Evolutionary conservation across 2,113 vertebrate species (phyloP).

Genomic region (Corythornis vintsioides): DNA sequence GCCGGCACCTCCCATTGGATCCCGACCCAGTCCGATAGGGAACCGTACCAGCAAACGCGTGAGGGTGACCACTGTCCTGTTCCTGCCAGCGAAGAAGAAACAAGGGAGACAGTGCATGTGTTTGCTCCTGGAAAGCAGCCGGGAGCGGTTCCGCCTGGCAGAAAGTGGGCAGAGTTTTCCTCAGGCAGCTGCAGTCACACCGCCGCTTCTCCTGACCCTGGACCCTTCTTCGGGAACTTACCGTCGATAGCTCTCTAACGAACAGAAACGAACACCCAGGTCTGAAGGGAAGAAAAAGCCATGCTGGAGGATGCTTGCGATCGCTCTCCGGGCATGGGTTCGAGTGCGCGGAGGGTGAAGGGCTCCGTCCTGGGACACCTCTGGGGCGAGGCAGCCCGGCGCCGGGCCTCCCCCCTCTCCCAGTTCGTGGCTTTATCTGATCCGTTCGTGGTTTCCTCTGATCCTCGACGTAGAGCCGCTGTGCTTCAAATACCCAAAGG

Average conservation of each 20-base stretch:
- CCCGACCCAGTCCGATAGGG: rapidly evolving
- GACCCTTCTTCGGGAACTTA: rapidly evolving
- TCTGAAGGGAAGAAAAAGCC: background rate
- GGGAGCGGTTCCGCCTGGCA: background rate
- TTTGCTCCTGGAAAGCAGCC: background rate
- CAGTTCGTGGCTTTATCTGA: background rate
- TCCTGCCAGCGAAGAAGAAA: background rate
- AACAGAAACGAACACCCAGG: rapidly evolving
- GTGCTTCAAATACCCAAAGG: background rate
- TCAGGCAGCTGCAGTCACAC: rapidly evolving
- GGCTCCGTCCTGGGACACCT: rapidly evolving
- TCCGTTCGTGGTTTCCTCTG: background rate
- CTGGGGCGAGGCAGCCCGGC: rapidly evolving
- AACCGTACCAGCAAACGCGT: rapidly evolving
- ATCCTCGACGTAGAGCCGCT: rapidly evolving
- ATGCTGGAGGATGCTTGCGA: background rate
- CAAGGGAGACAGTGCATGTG: rapidly evolving
- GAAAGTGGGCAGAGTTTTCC: background rate
- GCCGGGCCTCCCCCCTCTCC: rapidly evolving
- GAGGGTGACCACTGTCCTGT: background rate
- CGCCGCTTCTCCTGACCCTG: rapidly evolving
- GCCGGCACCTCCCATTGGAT: rapidly evolving
- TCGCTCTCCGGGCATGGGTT: rapidly evolving
- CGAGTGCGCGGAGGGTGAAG: rapidly evolving
- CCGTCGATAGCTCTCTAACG: rapidly evolving